Conservation (phyloP, 2,113 vertebrate species). For the Eulemur rufifrons region DNA sequence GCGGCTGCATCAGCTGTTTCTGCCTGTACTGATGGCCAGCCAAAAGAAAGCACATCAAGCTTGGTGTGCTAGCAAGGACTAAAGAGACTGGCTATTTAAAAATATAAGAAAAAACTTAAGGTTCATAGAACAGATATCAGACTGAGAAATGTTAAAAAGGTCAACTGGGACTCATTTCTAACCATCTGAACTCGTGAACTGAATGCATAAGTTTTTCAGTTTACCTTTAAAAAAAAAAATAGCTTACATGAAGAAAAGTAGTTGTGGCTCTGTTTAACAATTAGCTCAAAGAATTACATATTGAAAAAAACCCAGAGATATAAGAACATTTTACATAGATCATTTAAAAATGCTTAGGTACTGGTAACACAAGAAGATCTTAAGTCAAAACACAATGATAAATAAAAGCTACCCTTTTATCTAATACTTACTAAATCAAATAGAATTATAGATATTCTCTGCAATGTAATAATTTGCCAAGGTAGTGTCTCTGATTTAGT, state of each 20-base stretch:
- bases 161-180: neutral
- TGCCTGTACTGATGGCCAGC: neutral
- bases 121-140: neutral
- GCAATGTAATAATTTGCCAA: neutral
- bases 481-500: neutral
- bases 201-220: neutral
- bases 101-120: neutral
- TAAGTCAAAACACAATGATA: neutral
- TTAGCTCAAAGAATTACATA: constrained; percentile 5
- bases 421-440: neutral
- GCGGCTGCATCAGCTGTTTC: neutral
- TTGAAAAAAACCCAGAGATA: neutral
- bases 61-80: neutral
- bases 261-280: neutral
- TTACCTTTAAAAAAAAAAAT: neutral
- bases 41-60: neutral
- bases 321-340: constrained; percentile 33
- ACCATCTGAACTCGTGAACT: neutral
- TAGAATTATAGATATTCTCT: neutral
- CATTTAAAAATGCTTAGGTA: neutral
- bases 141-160: neutral
- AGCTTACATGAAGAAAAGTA: neutral
- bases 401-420: neutral
- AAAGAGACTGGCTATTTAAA: neutral
- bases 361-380: neutral